These are phyloP conservation scores for Cryptomyrus ogoouensis DNA, from an alignment of 2,113 vertebrate genomes.

Conservation along the genomic window DNA sequence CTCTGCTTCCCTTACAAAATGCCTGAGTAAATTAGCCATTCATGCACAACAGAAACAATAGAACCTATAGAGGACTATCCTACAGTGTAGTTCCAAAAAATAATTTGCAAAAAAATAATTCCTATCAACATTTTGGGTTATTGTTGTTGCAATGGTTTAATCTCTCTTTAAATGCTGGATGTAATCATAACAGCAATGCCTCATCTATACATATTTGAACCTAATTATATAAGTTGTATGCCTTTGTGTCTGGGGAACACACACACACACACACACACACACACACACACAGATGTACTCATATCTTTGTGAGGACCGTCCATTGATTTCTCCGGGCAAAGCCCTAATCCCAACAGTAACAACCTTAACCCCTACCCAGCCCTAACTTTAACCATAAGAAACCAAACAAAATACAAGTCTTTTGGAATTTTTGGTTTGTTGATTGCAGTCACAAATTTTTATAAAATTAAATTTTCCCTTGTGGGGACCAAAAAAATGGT, in stretches of 20 bases:
- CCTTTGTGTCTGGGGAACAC: background rate
- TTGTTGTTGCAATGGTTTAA: background rate
- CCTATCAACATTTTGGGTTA: background rate
- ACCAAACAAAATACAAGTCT: no score
- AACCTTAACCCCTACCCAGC: no score
- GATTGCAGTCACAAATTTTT: no score
- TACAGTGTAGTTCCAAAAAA: background rate
- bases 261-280: background rate
- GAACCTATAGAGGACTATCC: background rate
- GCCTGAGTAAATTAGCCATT: slow-evolving; percentile 2
- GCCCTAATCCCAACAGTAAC: no score
- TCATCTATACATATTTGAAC: background rate
- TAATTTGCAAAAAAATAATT: background rate
- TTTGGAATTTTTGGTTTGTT: no score
- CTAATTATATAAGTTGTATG: background rate
- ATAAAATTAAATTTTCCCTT: no score
- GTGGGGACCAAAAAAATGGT: no score
- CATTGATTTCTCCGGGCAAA: no score
- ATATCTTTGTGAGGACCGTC: no score
- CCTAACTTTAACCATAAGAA: no score
- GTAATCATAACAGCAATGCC: background rate
- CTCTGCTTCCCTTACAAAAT: background rate
- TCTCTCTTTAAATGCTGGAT: background rate
- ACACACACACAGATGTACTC: background rate
- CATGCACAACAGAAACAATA: slow-evolving; percentile 4